These are phyloP conservation scores for Sinelater perroti DNA, from an alignment of 2,888 invertebrate genomes.

Conservation along the genomic window DNA sequence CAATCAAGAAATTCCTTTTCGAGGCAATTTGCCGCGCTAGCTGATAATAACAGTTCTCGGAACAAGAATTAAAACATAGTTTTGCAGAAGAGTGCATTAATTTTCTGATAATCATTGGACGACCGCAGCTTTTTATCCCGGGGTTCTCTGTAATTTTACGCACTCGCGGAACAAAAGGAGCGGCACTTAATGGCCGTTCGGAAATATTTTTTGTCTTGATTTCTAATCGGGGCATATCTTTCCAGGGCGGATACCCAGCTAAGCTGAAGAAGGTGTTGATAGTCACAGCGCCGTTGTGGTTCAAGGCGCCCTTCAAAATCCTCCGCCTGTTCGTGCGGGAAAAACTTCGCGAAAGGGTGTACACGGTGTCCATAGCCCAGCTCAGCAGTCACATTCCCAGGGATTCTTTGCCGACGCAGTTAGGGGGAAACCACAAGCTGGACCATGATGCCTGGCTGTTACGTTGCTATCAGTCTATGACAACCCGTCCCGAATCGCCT, in stretches of 20 bases:
- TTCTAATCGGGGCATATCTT: slow-evolving; percentile 19
- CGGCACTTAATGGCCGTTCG: too few species aligned
- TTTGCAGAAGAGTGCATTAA: slow-evolving; percentile 4
- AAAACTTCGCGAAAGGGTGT: slow-evolving; percentile 94
- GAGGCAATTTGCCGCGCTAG: slow-evolving; percentile 6
- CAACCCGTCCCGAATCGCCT: slow-evolving; percentile 66
- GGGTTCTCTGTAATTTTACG: slow-evolving; percentile 1
- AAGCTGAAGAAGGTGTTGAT: slow-evolving; percentile 96
- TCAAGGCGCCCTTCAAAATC: slow-evolving; percentile 97
- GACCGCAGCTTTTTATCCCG: slow-evolving; percentile 12
- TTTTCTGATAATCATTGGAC: slow-evolving; percentile 5
- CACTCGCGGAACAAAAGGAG: background rate
- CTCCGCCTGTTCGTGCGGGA: slow-evolving; percentile 93
- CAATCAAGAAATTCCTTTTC: slow-evolving; percentile 20
- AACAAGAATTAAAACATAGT: slow-evolving; percentile 16
- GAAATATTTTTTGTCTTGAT: too few species aligned
- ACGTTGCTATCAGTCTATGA: slow-evolving; percentile 73
- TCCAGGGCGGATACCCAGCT: slow-evolving; percentile 95
- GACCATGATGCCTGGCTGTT: slow-evolving; percentile 92
- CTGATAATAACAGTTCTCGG: background rate
- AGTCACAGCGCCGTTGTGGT: slow-evolving; percentile 97
- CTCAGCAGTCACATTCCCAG: slow-evolving; percentile 89
- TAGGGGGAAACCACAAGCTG: slow-evolving; percentile 87
- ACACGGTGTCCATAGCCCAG: slow-evolving; percentile 92
- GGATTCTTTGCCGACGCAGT: slow-evolving; percentile 85